Base-by-base conservation (phyloP, 35 echinoderm and acorn worm species). In the Hemicentrotus pulcherrimus region DNA sequence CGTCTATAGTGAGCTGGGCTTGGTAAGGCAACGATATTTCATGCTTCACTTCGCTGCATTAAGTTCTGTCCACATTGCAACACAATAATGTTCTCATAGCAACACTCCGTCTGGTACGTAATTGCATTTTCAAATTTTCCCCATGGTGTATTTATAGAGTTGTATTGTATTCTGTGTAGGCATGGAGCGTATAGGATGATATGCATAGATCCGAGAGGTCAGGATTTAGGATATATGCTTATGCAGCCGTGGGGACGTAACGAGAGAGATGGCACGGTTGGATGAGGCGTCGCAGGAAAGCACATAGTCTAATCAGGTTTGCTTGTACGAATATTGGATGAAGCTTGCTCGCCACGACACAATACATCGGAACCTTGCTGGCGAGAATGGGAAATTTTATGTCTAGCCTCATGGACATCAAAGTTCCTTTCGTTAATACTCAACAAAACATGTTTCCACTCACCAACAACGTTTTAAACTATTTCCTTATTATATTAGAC, bases 1-100 rank as follows among this genome's bases (percentile, higher is more conserved):
- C 33, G 13, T 32, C 88, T 33, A 13, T 86, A 19, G 88, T 47
- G 88, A 90, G 46, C 65, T 28, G 65, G 28, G 65, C 19, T 78
- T n/a, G 65, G 65, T 78, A 78, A 78, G 65, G 65, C 65, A 78
- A 28, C 65, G 65, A 78, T 78, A 78, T 78, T 78, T 78, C 22
- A 78, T n/a, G 65, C 65, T 78, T 78, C 65, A 78, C 65, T 78
- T 78, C 65, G 65, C 65, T 78, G 65, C 65, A 78, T 78, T 78
- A 78, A n/a, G 28, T 78, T 78, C 19, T 22, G 65, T 78, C 65
- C 65, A 78, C 65, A 78, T 78, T 78, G 65, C 65, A 78, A 78
- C 65, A 22, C 4, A 4, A 41, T 41, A 41, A 1, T 78, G 65
- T 78, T n/a, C 65, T 78, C 65, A 22, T 28, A 78, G 19, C 65